These are phyloP conservation scores for Daphoenositta chrysoptera DNA, from an alignment of 2,113 vertebrate species.

Conservation along the genomic window DNA sequence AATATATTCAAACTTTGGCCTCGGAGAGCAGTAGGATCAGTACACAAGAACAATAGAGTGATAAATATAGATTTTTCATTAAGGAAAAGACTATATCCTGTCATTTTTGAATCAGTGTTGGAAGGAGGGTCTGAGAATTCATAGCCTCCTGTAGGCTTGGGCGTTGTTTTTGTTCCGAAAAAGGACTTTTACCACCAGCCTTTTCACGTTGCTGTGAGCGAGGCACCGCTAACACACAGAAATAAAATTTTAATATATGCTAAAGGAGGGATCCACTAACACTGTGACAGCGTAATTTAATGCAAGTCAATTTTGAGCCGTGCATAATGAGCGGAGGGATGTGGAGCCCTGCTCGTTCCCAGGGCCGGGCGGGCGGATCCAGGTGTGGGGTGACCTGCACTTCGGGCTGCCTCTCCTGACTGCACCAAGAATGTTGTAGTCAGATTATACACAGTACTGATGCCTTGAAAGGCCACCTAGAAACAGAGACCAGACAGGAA, in stretches of 20 bases:
- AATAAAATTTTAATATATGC: conserved; percentile 28
- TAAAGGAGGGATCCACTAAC: neutral
- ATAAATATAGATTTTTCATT: conserved; percentile 70
- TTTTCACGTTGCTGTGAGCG: neutral
- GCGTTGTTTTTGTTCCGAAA: neutral
- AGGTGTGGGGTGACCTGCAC: neutral
- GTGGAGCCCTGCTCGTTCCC: neutral
- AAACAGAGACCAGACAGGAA: too few relatives aligned
- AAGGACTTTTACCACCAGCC: neutral
- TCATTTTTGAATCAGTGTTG: conserved; percentile 54
- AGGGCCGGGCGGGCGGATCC: neutral
- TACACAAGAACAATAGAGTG: conserved; percentile 54
- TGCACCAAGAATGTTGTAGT: neutral
- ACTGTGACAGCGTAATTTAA: conserved; percentile 2
- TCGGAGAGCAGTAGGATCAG: conserved; percentile 54
- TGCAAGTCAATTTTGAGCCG: neutral
- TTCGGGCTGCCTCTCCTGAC: neutral
- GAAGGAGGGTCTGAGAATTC: conserved; percentile 46
- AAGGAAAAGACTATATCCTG: conserved; percentile 59
- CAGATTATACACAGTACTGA: fast-evolving
- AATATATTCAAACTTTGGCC: conserved; percentile 67
- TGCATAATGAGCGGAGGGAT: neutral
- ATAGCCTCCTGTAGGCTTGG: neutral
- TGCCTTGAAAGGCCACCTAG: too few relatives aligned
- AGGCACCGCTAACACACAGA: neutral